phyloP scores from a whole-genome alignment of 2,113 vertebrate species.

The Menura novaehollandiae region DNA sequence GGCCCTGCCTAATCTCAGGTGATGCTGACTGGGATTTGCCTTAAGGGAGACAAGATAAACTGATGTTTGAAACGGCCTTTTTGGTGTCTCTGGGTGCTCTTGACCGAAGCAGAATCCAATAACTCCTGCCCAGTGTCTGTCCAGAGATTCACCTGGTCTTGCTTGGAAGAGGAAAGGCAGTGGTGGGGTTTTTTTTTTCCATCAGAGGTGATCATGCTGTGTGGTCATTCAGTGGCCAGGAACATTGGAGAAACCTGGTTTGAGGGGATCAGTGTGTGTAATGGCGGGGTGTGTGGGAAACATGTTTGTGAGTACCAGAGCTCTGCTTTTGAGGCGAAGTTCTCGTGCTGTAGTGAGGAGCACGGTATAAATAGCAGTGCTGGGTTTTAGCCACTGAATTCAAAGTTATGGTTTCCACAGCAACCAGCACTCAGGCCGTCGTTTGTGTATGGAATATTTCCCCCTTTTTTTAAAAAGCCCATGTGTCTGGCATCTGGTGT shows the following conservation, averaged over 20 bases:
- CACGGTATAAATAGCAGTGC: constrained; percentile 47
- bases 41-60: neutral
- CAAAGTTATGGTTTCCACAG: constrained; percentile 69
- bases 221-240: neutral
- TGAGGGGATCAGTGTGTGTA: neutral
- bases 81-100: neutral
- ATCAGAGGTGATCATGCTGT: neutral
- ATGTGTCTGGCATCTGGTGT: neutral
- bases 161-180: neutral
- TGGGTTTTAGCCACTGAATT: constrained; percentile 42
- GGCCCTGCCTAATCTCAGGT: neutral
- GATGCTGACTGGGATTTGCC: neutral
- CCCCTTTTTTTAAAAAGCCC: neutral
- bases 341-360: neutral
- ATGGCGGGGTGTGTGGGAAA: fast-evolving
- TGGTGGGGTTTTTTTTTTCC: neutral
- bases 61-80: neutral
- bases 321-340: neutral
- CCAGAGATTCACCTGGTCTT: neutral
- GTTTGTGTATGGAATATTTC: neutral
- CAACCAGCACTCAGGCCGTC: constrained; percentile 34
- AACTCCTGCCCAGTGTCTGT: neutral
- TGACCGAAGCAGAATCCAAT: neutral
- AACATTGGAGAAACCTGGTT: neutral
- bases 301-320: neutral